Evolutionary conservation across 2,797 vertebrate species (phyloP), one percentile per base, ranked within the genome.

Genomic region (Sebastiscus albofasciatus): DNA sequence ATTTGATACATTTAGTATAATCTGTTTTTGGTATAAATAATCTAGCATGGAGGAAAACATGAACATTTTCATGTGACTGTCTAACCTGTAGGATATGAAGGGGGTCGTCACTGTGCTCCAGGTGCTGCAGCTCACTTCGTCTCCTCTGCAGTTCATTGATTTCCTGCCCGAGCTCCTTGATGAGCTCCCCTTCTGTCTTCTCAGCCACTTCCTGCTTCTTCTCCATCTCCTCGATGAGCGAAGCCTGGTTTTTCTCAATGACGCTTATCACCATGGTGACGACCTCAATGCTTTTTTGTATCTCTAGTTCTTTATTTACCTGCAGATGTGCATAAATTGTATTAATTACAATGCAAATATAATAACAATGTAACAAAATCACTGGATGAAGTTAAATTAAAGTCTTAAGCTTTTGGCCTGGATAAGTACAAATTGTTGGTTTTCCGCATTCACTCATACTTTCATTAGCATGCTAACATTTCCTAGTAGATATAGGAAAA

Each of bases 81-180:
- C 75, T 27, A 0, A 93, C 91, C 83, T 88, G 84, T 3, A 93
- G 58, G 8, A 92, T 72, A 16, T 87, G 76, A 7, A 95, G 75
- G 16, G 79, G 81, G 58, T 93, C 90, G 22, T 85, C 76, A 0
- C 4, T 80, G 20, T 74, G 11, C 22, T 82, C 78, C 74, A 94
- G 87, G 49, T 66, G 27, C 31, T 88, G 73, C 83, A 94, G 85
- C 67, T 92, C 79, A 2, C 16, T 31, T 24, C 22, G 0, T 42
- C 85, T 88, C 65, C 33, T 84, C 64, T 87, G 71, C 12, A 95
- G 80, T 1, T 91, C 90, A 1, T 8, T 22, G 8, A 90, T 77
- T 61, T 95, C 91, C 74, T 69, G 24, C 62, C 22, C 12, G 20
- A 95, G 84, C 68, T 90, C 81, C 2, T 33, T 24, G 18, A 90